phyloP scores from a whole-genome alignment of 2,113 vertebrate genomes.

The Phrynocephalus versicolor region DNA sequence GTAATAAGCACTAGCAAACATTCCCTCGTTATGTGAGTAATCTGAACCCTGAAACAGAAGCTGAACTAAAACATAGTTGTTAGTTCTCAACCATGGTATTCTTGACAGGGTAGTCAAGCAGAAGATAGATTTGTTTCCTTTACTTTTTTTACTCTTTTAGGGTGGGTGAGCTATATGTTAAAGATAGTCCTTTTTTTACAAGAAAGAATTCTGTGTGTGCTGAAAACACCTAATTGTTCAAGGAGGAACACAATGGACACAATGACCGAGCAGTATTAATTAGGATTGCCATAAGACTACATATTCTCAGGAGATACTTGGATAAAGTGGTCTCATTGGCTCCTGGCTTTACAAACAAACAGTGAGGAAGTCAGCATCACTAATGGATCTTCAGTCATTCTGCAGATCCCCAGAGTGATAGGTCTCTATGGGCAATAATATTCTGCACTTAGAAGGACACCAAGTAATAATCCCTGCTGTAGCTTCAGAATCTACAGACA shows the following conservation, averaged over 20 bases:
- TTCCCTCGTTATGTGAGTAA: background rate
- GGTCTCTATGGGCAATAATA: too few relatives aligned
- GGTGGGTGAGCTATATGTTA: too few relatives aligned
- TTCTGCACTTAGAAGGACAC: too few relatives aligned
- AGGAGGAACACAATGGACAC: too few relatives aligned
- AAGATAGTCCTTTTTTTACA: background rate
- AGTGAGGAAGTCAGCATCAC: background rate
- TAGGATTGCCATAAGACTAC: background rate
- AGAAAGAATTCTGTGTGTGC: too few relatives aligned
- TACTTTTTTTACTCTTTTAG: background rate
- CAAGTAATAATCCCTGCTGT: too few relatives aligned
- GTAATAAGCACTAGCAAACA: background rate
- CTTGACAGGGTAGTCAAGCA: background rate
- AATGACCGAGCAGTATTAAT: background rate
- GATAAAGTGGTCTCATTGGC: background rate
- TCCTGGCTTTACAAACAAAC: background rate
- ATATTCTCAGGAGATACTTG: background rate
- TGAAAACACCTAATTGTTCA: too few relatives aligned
- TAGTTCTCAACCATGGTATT: background rate
- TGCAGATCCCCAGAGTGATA: background rate
- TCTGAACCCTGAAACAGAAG: background rate
- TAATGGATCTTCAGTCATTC: background rate
- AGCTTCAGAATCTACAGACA: too few relatives aligned
- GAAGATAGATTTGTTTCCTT: background rate
- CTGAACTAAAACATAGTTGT: background rate